These are phyloP conservation scores for Yponomeuta cagnagella DNA, from an alignment of 2,888 invertebrate genomes.

Conservation along the genomic window DNA sequence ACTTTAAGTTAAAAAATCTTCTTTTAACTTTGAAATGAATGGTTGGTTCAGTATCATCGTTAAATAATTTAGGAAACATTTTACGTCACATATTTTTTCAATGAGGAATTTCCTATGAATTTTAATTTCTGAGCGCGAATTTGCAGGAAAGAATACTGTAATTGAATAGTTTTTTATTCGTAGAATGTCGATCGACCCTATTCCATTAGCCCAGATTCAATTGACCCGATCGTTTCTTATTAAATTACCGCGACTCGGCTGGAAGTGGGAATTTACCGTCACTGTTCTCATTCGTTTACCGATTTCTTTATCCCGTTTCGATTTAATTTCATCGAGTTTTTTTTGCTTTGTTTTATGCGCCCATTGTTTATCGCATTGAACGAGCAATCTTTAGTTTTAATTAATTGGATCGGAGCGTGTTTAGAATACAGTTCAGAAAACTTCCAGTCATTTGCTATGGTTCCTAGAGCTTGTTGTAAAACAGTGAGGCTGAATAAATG, in stretches of 20 bases:
- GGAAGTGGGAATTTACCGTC: slow-evolving; percentile 11
- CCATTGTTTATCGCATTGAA: background rate
- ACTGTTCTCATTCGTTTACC: slow-evolving; percentile 11
- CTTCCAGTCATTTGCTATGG: background rate
- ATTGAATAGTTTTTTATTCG: background rate
- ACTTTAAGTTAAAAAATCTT: no score
- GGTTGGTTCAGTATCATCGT: no score
- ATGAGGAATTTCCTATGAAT: no score
- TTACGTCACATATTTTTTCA: no score
- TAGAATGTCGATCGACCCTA: background rate
- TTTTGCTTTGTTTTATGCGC: background rate
- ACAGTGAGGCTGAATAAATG: background rate
- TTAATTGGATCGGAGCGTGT: background rate
- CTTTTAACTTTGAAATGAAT: no score
- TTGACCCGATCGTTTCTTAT: slow-evolving; percentile 13
- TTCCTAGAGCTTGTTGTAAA: no score
- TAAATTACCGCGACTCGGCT: slow-evolving; percentile 9
- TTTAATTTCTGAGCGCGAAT: no score
- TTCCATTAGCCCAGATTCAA: slow-evolving; percentile 3
- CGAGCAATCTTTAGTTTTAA: background rate
- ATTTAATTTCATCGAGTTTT: background rate
- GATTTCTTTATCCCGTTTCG: background rate
- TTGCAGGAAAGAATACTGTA: no score
- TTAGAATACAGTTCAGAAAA: background rate
- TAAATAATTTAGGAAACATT: no score